A percentile compares a stretch with the other conserved stretches of the same genome.
Conservation (phyloP, 2,113 vertebrate species). For the Phaethornis superciliosus region DNA sequence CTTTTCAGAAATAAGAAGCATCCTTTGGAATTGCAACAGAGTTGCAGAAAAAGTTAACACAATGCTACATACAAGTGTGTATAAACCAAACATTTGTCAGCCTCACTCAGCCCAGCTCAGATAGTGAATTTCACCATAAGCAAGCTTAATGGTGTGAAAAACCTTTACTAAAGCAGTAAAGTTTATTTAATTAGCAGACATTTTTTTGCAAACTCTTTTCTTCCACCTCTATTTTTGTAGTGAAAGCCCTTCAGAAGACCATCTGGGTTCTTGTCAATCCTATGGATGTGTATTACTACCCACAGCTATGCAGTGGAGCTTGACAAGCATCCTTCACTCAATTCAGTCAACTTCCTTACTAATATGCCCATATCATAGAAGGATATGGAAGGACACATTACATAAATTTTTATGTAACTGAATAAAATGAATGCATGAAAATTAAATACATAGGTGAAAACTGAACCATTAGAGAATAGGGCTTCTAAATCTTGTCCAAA, state of each 20-base stretch:
- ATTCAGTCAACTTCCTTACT: neutral
- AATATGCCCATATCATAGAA: neutral
- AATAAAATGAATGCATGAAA: neutral
- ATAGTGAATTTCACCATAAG: neutral
- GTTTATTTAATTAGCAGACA: neutral
- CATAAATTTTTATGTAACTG: neutral
- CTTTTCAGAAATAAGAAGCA: conserved; percentile 73
- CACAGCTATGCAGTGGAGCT: neutral
- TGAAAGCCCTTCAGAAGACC: neutral
- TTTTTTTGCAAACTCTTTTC: neutral
- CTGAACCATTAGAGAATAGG: neutral
- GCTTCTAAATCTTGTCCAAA: neutral
- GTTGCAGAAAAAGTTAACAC: conserved; percentile 34
- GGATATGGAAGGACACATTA: neutral
- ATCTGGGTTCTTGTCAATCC: neutral
- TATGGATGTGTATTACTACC: neutral
- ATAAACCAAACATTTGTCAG: neutral
- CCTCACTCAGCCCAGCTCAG: neutral
- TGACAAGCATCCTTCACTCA: neutral
- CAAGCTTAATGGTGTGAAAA: neutral
- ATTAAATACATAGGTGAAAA: neutral
- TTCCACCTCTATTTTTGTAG: neutral
- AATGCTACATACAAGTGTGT: neutral
- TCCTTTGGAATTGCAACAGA: conserved; percentile 79
- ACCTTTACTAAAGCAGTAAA: neutral